phyloP scores from a whole-genome alignment of 2,797 vertebrate genomes.

The Aeoliscus strigatus region DNA sequence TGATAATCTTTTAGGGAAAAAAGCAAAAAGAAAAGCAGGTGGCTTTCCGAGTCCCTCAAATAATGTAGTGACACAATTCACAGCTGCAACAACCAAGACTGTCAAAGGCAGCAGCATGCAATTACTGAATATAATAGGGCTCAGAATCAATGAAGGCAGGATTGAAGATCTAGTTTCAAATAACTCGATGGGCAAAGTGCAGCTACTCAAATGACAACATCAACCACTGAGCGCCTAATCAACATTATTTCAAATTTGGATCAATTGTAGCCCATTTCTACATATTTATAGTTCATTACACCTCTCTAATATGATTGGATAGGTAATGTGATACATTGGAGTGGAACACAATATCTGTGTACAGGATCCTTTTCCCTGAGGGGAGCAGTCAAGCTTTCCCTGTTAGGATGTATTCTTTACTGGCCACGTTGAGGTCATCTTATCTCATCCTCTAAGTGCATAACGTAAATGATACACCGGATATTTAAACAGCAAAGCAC shows the following conservation, averaged over 20 bases:
- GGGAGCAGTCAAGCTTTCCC: conserved; percentile 63
- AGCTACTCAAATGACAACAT: conserved; percentile 72
- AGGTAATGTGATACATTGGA: conserved; percentile 70
- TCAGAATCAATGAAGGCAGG: conserved; percentile 71
- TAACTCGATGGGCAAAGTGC: conserved; percentile 67
- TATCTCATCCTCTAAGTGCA: conserved; percentile 75
- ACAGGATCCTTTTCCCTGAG: conserved; percentile 64
- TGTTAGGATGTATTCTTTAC: conserved; percentile 63
- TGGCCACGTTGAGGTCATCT: conserved; percentile 69
- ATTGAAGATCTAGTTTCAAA: conserved; percentile 68
- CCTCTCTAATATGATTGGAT: conserved; percentile 71
- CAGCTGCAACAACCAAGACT: conserved; percentile 74
- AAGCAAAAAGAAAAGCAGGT: conserved; percentile 66
- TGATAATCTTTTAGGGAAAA: conserved; percentile 42
- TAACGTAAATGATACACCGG: conserved; percentile 70
- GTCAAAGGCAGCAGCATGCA: conserved; percentile 76
- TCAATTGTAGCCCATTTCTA: conserved; percentile 77
- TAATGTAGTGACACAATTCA: conserved; percentile 73
- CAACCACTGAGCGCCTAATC: conserved; percentile 56
- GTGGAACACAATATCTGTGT: conserved; percentile 67
- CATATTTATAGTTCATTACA: conserved; percentile 79
- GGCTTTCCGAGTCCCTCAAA: conserved; percentile 68
- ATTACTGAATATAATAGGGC: conserved; percentile 71
- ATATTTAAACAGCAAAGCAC: conserved; percentile 52
- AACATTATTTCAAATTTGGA: conserved; percentile 71